Percentiles rank a stretch among this genome's conserved stretches.
Evolutionary conservation across 2,113 vertebrate species (phyloP).

Genomic region (Cyanoderma ruficeps): DNA sequence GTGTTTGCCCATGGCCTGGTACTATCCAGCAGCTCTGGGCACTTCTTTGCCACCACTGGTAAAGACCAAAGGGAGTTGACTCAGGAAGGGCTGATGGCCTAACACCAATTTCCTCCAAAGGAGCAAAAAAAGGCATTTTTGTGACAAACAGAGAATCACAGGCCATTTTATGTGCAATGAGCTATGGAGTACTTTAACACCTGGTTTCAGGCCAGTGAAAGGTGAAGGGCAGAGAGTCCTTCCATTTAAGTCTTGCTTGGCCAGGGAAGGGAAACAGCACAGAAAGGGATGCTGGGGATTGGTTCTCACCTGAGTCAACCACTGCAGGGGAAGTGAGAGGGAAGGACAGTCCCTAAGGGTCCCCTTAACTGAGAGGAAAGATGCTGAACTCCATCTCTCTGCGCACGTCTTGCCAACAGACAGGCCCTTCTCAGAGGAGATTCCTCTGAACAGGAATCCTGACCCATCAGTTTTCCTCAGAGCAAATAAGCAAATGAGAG

Average conservation of each 20-base stretch:
- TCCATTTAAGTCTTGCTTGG: rapidly evolving
- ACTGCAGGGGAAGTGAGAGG: background rate
- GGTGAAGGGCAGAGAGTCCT: background rate
- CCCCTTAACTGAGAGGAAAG: background rate
- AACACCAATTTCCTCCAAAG: background rate
- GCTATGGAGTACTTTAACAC: background rate
- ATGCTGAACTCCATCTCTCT: background rate
- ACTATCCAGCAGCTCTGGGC: background rate
- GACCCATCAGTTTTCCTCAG: background rate
- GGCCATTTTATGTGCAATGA: background rate
- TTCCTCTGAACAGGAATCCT: background rate
- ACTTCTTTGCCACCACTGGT: background rate
- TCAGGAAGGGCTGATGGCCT: background rate
- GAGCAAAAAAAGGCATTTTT: background rate
- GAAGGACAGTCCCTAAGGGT: background rate
- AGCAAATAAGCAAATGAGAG: background rate
- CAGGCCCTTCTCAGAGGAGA: background rate
- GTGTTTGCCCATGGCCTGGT: background rate
- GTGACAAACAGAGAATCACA: background rate
- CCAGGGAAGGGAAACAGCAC: background rate
- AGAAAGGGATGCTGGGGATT: background rate
- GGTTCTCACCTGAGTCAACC: background rate
- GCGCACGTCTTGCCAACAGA: background rate
- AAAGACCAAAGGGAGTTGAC: background rate
- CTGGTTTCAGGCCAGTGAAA: background rate